Base-by-base conservation (phyloP, 2,113 vertebrate genomes). In the Saguinus imperator region DNA sequence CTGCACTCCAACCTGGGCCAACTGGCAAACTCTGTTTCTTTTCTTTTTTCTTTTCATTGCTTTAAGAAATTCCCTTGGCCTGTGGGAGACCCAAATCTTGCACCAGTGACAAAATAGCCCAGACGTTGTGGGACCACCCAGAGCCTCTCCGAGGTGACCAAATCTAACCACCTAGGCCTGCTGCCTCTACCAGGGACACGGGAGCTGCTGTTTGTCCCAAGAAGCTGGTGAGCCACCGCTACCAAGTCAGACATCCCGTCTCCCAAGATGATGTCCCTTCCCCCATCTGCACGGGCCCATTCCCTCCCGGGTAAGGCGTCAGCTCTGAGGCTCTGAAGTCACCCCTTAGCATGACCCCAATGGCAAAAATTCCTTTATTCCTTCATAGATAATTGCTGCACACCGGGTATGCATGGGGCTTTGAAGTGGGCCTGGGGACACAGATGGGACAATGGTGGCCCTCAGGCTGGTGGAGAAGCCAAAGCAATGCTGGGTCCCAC, bases 271-370 rank as follows among this genome's bases (percentile, higher is more conserved):
- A 37, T 8, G 8, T 40, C 70, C 66, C 55, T 48, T 16, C 20
- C n/a, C 27, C 32, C 35, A 35, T 0, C 11, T 35, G 23, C 1
- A 0, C 0, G 61, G 75, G 75, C 43, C 45, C 3, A 0, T 1
- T 1, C 1, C 29, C 37, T 23, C 23, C 45, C 20, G 5, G 29
- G 27, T 32, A 20, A 35, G 27, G 48, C 4, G 25, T 29, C 73
- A 32, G 13, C 6, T 7, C 43, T 21, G 61, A 25, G 0, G 3
- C 61, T 48, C 29, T 45, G 37, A 75, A 43, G 29, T 5, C 6
- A 7, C 37, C 50, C 45, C 48, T n/a, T 18, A 61, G 83, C 5
- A 4, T 1, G 37, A 8, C 20, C 16, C 55, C 17, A 6, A 20
- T 14, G 23, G 3, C 17, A 25, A 48, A 6, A 45, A 25, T 25